Percentiles rank a stretch among this genome's conserved stretches.
These are phyloP conservation scores for Amphiprion percula DNA, from an alignment of 2,113 vertebrate species.

Conservation along the genomic window DNA sequence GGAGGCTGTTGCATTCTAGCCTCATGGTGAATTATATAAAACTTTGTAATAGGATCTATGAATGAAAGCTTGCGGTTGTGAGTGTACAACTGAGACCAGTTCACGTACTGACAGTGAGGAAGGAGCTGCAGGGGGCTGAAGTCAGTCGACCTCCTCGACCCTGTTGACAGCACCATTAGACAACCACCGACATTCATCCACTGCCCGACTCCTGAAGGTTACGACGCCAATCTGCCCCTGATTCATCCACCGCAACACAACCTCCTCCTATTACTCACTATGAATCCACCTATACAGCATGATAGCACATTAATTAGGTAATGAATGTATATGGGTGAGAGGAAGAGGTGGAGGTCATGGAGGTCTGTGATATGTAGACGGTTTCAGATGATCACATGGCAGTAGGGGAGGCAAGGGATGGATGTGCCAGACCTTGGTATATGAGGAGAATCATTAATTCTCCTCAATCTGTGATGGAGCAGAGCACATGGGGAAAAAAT, in stretches of 20 bases:
- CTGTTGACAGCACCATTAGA: constrained; percentile 31
- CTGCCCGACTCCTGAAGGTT: not conserved
- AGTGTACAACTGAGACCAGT: too few relatives aligned
- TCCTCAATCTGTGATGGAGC: not conserved
- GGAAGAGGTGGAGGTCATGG: not conserved
- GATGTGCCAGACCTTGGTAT: not conserved
- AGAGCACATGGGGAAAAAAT: not conserved
- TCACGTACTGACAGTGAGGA: not conserved
- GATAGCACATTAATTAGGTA: not conserved
- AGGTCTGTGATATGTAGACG: not conserved
- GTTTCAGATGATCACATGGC: not conserved
- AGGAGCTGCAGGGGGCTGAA: constrained; percentile 8
- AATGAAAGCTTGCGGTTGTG: too few relatives aligned
- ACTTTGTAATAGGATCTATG: too few relatives aligned
- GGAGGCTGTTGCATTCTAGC: too few relatives aligned
- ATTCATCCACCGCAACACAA: constrained; percentile 22
- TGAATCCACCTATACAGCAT: not conserved
- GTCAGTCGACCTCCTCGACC: not conserved
- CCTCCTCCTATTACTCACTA: not conserved
- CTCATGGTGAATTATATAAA: too few relatives aligned
- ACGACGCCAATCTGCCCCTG: constrained; percentile 19
- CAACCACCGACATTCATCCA: constrained; percentile 15
- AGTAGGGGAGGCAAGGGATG: not conserved
- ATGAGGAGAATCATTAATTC: not conserved
- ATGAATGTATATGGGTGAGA: constrained; percentile 1